phyloP scores from a whole-genome alignment of 2,888 invertebrate genomes.

The Antitype chi region DNA sequence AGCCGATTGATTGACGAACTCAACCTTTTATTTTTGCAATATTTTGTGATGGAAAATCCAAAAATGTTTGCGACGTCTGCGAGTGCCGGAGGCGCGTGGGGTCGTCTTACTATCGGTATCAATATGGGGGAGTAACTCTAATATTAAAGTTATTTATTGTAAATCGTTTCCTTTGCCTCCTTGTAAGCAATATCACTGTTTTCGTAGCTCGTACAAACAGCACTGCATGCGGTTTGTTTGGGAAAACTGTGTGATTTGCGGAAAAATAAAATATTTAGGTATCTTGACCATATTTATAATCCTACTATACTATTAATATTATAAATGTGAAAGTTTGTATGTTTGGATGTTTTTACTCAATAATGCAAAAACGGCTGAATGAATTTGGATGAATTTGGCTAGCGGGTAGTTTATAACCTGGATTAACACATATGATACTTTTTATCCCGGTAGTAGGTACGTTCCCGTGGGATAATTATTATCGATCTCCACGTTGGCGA shows the following conservation, averaged over 20 bases:
- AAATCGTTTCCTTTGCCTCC: conserved; percentile 85
- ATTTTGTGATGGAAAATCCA: not conserved
- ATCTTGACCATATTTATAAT: not conserved
- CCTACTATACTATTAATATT: too few relatives aligned
- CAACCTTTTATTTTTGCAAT: not conserved
- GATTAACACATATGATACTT: too few relatives aligned
- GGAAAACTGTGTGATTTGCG: conserved; percentile 15
- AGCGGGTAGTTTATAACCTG: too few relatives aligned
- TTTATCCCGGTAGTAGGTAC: too few relatives aligned
- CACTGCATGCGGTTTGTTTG: conserved; percentile 41
- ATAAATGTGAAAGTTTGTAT: too few relatives aligned
- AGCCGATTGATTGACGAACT: too few relatives aligned
- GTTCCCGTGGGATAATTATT: too few relatives aligned
- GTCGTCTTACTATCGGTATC: conserved; percentile 87
- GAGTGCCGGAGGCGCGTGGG: conserved; percentile 85
- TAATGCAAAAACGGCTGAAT: too few relatives aligned
- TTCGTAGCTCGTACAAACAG: conserved; percentile 50
- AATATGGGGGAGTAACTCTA: conserved; percentile 87
- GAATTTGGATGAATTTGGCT: too few relatives aligned
- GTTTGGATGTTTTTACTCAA: too few relatives aligned
- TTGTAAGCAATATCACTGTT: conserved; percentile 78
- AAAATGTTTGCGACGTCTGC: conserved; percentile 79
- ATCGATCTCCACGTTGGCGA: too few relatives aligned
- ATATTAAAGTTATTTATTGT: conserved; percentile 90
- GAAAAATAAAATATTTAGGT: not conserved